These are phyloP conservation scores for Ectropis grisescens DNA, from an alignment of 1,140 invertebrate genomes.

Conservation along the genomic window DNA sequence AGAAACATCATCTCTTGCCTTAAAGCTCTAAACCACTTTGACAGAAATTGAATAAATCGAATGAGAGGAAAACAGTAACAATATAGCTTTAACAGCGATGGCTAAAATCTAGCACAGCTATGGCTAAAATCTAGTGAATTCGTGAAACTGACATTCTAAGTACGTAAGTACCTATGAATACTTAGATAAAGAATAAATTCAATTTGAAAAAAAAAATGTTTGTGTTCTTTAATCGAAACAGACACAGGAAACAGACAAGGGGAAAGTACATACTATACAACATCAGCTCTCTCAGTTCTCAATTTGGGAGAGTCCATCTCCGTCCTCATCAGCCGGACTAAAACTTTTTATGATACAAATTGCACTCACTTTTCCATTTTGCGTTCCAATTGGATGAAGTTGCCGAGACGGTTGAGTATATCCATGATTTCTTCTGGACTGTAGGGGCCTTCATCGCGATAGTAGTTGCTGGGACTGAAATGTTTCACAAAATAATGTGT, in stretches of 20 bases:
- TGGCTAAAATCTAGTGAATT: conserved; percentile 6
- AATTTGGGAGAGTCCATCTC: too few species aligned
- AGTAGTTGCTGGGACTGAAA: conserved; percentile 50
- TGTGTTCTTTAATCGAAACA: background rate
- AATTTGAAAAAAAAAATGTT: background rate
- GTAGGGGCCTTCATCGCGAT: conserved; percentile 37
- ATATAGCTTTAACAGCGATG: conserved; percentile 2
- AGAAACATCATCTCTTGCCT: too few species aligned
- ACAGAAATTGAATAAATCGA: background rate
- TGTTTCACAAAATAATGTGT: too few species aligned
- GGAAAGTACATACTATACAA: background rate
- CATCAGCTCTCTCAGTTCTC: background rate
- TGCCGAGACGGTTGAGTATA: conserved; percentile 50
- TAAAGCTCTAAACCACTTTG: too few species aligned
- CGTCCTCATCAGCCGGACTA: too few species aligned
- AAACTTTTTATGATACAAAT: conserved; percentile 1
- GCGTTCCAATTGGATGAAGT: conserved; percentile 51
- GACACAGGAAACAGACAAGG: background rate
- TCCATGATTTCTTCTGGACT: conserved; percentile 56
- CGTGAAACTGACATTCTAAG: conserved; percentile 2
- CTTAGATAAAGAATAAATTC: background rate
- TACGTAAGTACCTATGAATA: background rate
- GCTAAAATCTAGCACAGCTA: background rate
- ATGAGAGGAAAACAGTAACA: conserved; percentile 6
- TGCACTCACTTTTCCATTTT: conserved; percentile 49